These are phyloP conservation scores for Siniperca undulata DNA, from an alignment of 2,797 vertebrate genomes.

Conservation along the genomic window DNA sequence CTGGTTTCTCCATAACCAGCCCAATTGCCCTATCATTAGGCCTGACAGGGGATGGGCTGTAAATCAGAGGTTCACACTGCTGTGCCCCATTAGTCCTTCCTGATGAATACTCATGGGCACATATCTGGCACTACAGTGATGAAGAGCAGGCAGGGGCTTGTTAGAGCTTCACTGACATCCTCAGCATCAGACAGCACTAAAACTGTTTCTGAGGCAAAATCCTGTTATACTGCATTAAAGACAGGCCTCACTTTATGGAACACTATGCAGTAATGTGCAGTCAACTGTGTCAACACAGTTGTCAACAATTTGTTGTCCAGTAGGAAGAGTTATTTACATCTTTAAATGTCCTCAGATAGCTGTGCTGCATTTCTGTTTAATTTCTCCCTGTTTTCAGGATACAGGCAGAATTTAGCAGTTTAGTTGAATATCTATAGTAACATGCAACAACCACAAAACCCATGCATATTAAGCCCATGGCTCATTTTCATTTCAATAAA, in stretches of 20 bases:
- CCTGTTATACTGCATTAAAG: conserved; percentile 26
- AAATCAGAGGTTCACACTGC: conserved; percentile 81
- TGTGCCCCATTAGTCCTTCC: conserved; percentile 74
- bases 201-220: conserved; percentile 33
- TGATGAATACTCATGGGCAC: conserved; percentile 83
- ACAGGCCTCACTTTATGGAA: conserved; percentile 19
- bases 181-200: conserved; percentile 42
- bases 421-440: not conserved
- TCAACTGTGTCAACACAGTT: conserved; percentile 21
- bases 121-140: conserved; percentile 74
- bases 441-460: not conserved
- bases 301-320: not conserved
- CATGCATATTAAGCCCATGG: not conserved
- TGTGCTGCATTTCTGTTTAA: not conserved
- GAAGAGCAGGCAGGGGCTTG: conserved; percentile 61
- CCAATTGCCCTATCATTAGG: conserved; percentile 78
- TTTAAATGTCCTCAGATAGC: conserved; percentile 26
- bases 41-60: conserved; percentile 74
- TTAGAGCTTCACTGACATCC: conserved; percentile 55
- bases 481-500: conserved; percentile 5
- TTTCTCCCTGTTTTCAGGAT: not conserved
- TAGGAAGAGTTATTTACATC: conserved; percentile 22
- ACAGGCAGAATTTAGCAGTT: not conserved
- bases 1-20: conserved; percentile 75
- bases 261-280: conserved; percentile 33